Evolutionary conservation across 2,888 invertebrate genomes (phyloP).

Genomic region (Acronicta psi): DNA sequence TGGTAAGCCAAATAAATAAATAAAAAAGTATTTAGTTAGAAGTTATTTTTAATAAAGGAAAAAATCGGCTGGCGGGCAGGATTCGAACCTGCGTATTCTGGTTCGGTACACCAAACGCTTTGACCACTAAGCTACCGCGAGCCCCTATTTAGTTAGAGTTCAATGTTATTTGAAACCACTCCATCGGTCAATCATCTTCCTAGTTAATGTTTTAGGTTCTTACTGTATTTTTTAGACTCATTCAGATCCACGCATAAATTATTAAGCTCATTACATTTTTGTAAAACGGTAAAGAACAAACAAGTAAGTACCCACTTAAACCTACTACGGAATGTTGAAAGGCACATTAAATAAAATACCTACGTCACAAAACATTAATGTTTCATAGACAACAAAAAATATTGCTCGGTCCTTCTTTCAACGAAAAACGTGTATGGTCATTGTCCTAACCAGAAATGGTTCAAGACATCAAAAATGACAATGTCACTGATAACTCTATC

Average conservation of each 20-base stretch:
- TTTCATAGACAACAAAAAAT: constrained; percentile 36
- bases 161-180: constrained; percentile 1
- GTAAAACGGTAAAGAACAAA: too few relatives aligned
- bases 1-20: too few relatives aligned
- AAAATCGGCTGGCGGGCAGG: too few relatives aligned
- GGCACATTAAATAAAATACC: constrained; percentile 34
- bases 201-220: not conserved
- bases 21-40: too few relatives aligned
- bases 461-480: constrained; percentile 56
- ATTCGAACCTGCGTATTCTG: too few relatives aligned
- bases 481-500: constrained; percentile 59
- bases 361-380: constrained; percentile 34
- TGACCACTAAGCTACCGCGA: too few relatives aligned
- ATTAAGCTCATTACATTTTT: too few relatives aligned
- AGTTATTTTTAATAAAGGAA: too few relatives aligned
- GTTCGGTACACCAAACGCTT: too few relatives aligned
- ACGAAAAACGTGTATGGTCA: constrained; percentile 40
- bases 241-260: too few relatives aligned
- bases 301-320: too few relatives aligned
- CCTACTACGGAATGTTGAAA: constrained; percentile 17
- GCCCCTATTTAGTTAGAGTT: not conserved
- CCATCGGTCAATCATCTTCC: not conserved
- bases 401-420: constrained; percentile 17
- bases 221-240: too few relatives aligned
- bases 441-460: constrained; percentile 40